A percentile compares a stretch with the other conserved stretches of the same genome.
These are phyloP conservation scores for Tyrophagus putrescentiae DNA, from an alignment of 1,140 invertebrate species.

Conservation along the genomic window DNA sequence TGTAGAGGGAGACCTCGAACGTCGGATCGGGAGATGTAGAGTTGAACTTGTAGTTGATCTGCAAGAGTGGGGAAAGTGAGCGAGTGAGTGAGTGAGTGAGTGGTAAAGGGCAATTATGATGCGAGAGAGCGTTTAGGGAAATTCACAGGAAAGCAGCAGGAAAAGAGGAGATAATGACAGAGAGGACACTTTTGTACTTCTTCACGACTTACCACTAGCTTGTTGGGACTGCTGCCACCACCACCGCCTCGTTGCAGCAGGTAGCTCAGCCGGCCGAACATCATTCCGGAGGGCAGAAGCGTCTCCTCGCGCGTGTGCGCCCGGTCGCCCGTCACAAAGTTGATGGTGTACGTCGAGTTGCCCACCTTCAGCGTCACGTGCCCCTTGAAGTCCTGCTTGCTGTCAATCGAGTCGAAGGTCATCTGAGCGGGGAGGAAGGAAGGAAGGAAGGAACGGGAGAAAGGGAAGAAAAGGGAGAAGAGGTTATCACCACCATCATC, in stretches of 20 bases:
- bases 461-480: no score
- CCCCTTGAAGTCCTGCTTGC: slow-evolving; percentile 15
- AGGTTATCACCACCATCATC: no score
- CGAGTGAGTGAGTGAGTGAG: background rate
- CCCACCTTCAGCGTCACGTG: slow-evolving; percentile 17
- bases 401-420: slow-evolving; percentile 19
- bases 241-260: no score
- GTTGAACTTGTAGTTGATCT: slow-evolving; percentile 21
- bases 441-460: no score
- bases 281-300: background rate
- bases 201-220: slow-evolving; percentile 17
- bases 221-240: background rate
- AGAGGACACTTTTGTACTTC: no score
- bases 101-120: no score
- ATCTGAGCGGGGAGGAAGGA: background rate
- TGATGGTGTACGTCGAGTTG: slow-evolving; percentile 15
- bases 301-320: slow-evolving; percentile 11
- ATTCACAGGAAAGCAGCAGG: background rate
- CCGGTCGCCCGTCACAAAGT: slow-evolving; percentile 17
- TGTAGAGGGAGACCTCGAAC: slow-evolving; percentile 18
- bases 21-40: slow-evolving; percentile 15
- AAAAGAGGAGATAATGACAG: no score
- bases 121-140: no score
- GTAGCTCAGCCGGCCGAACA: slow-evolving; percentile 7
- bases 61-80: background rate